Evolutionary conservation across 1,140 invertebrate species (phyloP), one percentile per base, ranked within the genome.

Genomic region (Drosophila erecta): DNA sequence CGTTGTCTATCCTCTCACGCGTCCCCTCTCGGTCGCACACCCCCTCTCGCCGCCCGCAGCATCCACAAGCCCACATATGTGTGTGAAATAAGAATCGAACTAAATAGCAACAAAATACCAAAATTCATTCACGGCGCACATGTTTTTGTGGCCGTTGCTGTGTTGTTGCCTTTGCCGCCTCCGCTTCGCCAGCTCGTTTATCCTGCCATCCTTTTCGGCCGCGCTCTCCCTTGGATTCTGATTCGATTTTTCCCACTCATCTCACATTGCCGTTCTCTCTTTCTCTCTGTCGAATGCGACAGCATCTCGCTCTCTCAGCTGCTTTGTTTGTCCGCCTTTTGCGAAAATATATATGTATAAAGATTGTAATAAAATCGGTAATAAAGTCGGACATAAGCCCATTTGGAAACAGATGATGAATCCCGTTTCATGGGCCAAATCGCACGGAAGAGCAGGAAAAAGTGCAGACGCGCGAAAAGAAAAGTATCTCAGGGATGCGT

Each of bases 191-290:
- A 44, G 44, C 66, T 79, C 73, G 66, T 89, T 89, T 87, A 87
- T 89, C 79, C 84, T 79, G 66, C 57, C 51, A 70, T 87, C 83
- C 83, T 87, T 87, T 79, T 83, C 62, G 51, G 51, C 41, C 40
- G 43, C 71, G 43, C 71, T 56, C 64, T 60, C 60, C 81, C 47
- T 30, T 44, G 65, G 27, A 84, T 87, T 89, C 76, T 87, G 83
- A 87, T 87, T 87, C 83, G 83, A 87, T 89, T 87, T 87, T 89
- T 79, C 78, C 57, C 71, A 60, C 65, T 56, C 76, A 79, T 61
- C 79, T 56, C 40, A 27, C 40, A 27, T 4, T 4, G 24, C 24
- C 24, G 4, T 44, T n/a, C 38, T 62, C 60, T 59, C 59, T 44
- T 24, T 62, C 56, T 56, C 47, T 40, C 33, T 22, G n/a, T 41